Base-by-base conservation (phyloP, 1,140 invertebrate species). In the Helicorthomorpha holstii region DNA sequence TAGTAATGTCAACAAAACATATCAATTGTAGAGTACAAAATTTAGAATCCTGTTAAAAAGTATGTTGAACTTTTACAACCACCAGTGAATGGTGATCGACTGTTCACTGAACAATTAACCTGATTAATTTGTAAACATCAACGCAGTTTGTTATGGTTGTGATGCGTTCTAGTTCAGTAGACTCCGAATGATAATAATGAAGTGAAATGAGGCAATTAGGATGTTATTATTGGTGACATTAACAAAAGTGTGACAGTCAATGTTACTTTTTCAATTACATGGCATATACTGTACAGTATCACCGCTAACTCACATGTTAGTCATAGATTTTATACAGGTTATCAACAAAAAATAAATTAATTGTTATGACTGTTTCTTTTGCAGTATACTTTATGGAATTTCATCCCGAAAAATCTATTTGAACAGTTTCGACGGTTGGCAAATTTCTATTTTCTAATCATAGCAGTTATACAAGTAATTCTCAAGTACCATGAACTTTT, bases 361-460 rank as follows among this genome's bases (percentile, higher is more conserved):
- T 54, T 57, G n/a, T 57, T 55, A 53, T 27, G 34, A 53, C 27
- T 63, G 56, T 47, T 52, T 53, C 49, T 51, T 10, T 65, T 72
- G 27, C 63, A 80, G 74, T 91, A 91, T 61, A 83, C 82, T 14
- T 14, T 81, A 50, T 77, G 81, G 66, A 85, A 77, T 63, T 90
- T 90, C 61, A 55, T 89, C 44, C 83, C 83, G 34, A 84, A 84
- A 66, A 90, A 89, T 70, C 63, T 91, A 27, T 77, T 80, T 58
- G 84, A 89, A 61, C 86, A 91, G 66, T 87, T 91, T 64, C 72
- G 82, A 1, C 72, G 86, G 53, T 69, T 88, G 26, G 85, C 83
- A 23, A 90, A 89, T 67, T 85, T 88, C 59, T 91, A 88, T 62
- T 91, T 91, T 59, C 69, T 89, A 0, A 67, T 79, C 45, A 75